A percentile compares a stretch with the other conserved stretches of the same genome.
phyloP scores from a whole-genome alignment of 2,888 invertebrate species.

The Hermaeophaga mercurialis region DNA sequence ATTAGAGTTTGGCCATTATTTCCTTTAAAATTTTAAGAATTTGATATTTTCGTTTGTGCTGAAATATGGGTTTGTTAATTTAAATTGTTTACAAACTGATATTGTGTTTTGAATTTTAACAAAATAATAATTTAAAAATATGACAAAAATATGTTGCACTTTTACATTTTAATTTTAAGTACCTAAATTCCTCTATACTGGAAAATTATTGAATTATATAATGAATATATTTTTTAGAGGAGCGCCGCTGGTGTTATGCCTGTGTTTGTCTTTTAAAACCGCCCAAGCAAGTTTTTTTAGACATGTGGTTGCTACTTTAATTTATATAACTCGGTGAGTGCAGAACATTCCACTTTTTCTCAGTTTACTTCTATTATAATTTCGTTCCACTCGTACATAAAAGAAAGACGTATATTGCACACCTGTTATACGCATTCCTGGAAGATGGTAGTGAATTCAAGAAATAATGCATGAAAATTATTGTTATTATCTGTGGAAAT shows the following conservation, averaged over 20 bases:
- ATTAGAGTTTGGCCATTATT: no score
- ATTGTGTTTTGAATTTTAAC: no score
- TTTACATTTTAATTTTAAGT: no score
- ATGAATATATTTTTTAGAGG: no score
- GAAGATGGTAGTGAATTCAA: neutral
- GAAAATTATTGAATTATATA: no score
- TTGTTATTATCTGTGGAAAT: conserved; percentile 10
- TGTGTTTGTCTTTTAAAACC: conserved; percentile 7
- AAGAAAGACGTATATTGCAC: neutral
- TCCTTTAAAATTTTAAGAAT: no score
- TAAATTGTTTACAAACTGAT: no score
- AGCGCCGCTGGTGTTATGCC: neutral
- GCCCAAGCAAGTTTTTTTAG: conserved; percentile 16
- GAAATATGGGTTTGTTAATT: no score
- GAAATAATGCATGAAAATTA: conserved; percentile 7
- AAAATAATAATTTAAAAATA: no score
- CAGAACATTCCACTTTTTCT: conserved; percentile 16
- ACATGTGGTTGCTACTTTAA: conserved; percentile 9
- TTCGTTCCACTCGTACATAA: conserved; percentile 17
- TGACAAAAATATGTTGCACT: no score
- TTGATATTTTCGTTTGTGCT: no score
- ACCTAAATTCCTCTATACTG: no score
- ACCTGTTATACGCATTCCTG: conserved; percentile 8
- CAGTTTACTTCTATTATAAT: conserved; percentile 15
- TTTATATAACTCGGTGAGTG: conserved; percentile 13